phyloP scores from a whole-genome alignment of 1,140 invertebrate species.

The Muscidifurax raptorellus region DNA sequence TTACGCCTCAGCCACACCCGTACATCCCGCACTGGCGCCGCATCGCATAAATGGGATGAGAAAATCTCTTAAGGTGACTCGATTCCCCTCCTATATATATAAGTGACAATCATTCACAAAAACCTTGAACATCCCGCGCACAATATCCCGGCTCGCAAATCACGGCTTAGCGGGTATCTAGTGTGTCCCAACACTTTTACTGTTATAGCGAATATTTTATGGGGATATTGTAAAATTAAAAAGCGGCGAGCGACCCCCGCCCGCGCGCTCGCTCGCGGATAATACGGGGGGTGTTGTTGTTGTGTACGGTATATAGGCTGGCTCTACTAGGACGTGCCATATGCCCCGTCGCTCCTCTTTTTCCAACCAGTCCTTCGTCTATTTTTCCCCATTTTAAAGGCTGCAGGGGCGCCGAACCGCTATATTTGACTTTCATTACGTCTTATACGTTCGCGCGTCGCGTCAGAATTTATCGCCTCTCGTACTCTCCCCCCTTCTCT shows the following conservation, averaged over 20 bases:
- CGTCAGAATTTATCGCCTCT: slow-evolving; percentile 59
- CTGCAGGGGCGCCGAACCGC: slow-evolving; percentile 67
- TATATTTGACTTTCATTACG: slow-evolving; percentile 76
- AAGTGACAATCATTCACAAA: slow-evolving; percentile 45
- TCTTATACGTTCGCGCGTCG: slow-evolving; percentile 62
- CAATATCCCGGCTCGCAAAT: slow-evolving; percentile 70
- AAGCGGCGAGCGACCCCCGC: slow-evolving; percentile 63
- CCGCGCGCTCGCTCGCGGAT: slow-evolving; percentile 59
- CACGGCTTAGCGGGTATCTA: slow-evolving; percentile 64
- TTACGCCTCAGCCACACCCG: not conserved
- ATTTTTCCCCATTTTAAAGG: slow-evolving; percentile 60
- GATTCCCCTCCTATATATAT: slow-evolving; percentile 29
- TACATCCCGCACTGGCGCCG: not conserved
- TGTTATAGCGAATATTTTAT: slow-evolving; percentile 72
- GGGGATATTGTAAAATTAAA: slow-evolving; percentile 75
- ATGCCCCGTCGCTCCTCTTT: slow-evolving; percentile 59
- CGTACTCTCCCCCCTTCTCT: not conserved
- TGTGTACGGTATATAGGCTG: slow-evolving; percentile 43
- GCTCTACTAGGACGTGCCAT: slow-evolving; percentile 60
- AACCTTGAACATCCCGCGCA: slow-evolving; percentile 45
- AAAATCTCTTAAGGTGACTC: slow-evolving; percentile 48
- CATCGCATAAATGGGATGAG: not conserved
- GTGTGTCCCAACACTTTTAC: slow-evolving; percentile 64
- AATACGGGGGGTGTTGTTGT: slow-evolving; percentile 65
- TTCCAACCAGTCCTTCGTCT: slow-evolving; percentile 21